phyloP scores from a whole-genome alignment of 92 coral and sea anemone species.

The Zoanthus sociatus region DNA sequence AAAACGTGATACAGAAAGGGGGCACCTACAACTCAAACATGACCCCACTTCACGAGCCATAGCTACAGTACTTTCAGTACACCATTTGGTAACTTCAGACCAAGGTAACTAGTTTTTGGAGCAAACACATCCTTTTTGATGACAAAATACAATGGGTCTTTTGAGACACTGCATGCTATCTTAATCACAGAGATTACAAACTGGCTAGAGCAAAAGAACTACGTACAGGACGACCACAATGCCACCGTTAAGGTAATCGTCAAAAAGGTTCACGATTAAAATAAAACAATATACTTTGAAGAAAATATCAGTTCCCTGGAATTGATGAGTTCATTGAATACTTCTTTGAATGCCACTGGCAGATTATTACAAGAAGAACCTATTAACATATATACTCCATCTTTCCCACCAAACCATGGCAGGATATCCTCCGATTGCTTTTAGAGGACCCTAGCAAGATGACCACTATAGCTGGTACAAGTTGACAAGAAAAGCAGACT shows the following conservation, averaged over 20 bases:
- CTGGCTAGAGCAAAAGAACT: neutral
- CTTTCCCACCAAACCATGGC: no score
- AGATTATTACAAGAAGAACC: no score
- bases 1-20: neutral
- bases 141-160: slow-evolving; percentile 9
- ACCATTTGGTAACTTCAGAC: slow-evolving; percentile 51
- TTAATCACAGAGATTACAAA: neutral
- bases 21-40: neutral
- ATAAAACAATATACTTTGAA: no score
- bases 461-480: no score
- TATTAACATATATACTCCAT: no score
- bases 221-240: neutral
- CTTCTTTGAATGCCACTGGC: no score
- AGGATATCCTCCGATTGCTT: no score
- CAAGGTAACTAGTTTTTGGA: slow-evolving; percentile 43
- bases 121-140: slow-evolving; percentile 24
- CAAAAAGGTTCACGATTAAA: no score
- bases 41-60: slow-evolving; percentile 10
- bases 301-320: no score
- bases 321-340: no score
- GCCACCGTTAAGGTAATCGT: neutral
- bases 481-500: no score
- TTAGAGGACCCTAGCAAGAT: no score
- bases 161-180: neutral
- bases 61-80: slow-evolving; percentile 52